A percentile compares a stretch with the other conserved stretches of the same genome.
These are phyloP conservation scores for Pilophorus perplexus DNA, from an alignment of 2,888 invertebrate genomes.

Conservation along the genomic window DNA sequence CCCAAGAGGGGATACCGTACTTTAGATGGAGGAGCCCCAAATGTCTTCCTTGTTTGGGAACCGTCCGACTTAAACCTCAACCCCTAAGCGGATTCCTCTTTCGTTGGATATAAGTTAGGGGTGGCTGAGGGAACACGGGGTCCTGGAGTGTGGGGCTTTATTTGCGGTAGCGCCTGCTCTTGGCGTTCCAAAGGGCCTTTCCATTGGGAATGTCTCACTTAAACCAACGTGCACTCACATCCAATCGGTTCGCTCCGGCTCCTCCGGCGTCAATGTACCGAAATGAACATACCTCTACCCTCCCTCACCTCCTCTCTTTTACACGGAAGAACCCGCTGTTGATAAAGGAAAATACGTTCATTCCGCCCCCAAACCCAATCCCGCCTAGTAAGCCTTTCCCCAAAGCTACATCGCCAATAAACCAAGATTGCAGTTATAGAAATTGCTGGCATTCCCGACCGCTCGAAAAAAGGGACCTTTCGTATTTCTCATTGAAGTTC, in stretches of 20 bases:
- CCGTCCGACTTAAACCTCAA: slow-evolving; percentile 36
- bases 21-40: slow-evolving; percentile 33
- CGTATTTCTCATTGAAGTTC: too few species aligned
- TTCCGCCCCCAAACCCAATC: background rate
- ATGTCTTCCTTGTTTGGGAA: slow-evolving; percentile 40
- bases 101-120: slow-evolving; percentile 34
- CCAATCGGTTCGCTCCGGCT: slow-evolving; percentile 6
- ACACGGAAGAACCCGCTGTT: background rate
- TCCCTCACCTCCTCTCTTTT: background rate
- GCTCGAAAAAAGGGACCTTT: background rate
- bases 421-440: background rate
- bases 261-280: background rate
- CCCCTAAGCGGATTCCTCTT: slow-evolving; percentile 39
- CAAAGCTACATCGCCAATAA: background rate
- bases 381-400: background rate
- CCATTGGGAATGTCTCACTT: slow-evolving; percentile 30
- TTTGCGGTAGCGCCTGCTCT: slow-evolving; percentile 38
- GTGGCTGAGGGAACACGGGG: background rate
- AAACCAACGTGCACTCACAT: slow-evolving; percentile 16
- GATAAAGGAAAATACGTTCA: slow-evolving; percentile 1
- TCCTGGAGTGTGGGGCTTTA: slow-evolving; percentile 11
- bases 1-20: background rate
- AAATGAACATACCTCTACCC: slow-evolving; percentile 3
- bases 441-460: background rate
- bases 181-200: slow-evolving; percentile 30